A percentile compares a stretch with the other conserved stretches of the same genome.
These are phyloP conservation scores for Cosmia pyralina DNA, from an alignment of 2,888 invertebrate genomes.

Conservation along the genomic window DNA sequence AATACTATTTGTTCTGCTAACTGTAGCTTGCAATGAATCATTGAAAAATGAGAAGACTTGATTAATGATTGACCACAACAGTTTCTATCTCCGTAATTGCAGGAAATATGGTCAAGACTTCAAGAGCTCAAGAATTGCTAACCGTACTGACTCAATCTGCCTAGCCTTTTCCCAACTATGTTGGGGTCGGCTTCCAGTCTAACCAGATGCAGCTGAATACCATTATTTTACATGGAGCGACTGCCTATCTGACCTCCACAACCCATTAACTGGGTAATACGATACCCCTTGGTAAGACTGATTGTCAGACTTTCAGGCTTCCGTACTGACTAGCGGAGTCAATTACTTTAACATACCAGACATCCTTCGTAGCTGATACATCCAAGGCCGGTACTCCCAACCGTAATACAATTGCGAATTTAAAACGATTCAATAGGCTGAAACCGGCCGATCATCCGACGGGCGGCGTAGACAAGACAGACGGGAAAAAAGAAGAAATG, in stretches of 20 bases:
- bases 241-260: too few relatives aligned
- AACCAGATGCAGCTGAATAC: too few relatives aligned
- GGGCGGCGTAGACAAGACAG: slow-evolving; percentile 20
- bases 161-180: too few relatives aligned
- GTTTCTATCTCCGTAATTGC: slow-evolving; percentile 31
- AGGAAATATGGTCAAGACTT: slow-evolving; percentile 40
- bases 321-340: slow-evolving; percentile 28
- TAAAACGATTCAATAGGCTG: slow-evolving; percentile 53
- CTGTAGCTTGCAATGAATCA: slow-evolving; percentile 33
- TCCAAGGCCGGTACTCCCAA: slow-evolving; percentile 31
- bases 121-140: slow-evolving; percentile 28
- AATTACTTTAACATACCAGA: slow-evolving; percentile 41
- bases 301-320: too few relatives aligned
- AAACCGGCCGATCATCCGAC: slow-evolving; percentile 29
- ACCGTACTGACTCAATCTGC: slow-evolving; percentile 24
- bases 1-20: slow-evolving; percentile 36
- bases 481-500: slow-evolving; percentile 39
- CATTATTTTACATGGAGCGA: too few relatives aligned
- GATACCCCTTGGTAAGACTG: too few relatives aligned
- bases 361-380: slow-evolving; percentile 38
- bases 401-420: slow-evolving; percentile 54
- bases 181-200: too few relatives aligned
- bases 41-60: slow-evolving; percentile 19
- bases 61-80: slow-evolving; percentile 34
- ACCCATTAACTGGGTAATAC: too few relatives aligned